A percentile compares a stretch with the other conserved stretches of the same genome.
phyloP scores from a whole-genome alignment of 2,888 invertebrate genomes.

The Mamestra brassicae region DNA sequence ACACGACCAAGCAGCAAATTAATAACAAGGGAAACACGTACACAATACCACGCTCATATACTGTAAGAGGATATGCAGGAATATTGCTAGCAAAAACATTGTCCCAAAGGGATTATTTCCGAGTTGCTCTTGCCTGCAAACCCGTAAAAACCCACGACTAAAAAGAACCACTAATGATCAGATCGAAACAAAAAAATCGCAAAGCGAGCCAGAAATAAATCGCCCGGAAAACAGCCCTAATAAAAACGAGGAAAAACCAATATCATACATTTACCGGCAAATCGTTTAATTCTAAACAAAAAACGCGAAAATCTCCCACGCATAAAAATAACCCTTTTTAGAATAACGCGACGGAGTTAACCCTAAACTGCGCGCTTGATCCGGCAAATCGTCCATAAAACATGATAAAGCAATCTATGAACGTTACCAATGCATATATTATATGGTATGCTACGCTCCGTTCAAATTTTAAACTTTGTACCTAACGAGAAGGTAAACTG shows the following conservation, averaged over 20 bases:
- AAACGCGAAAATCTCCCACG: slow-evolving; percentile 13
- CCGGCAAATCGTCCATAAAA: slow-evolving; percentile 64
- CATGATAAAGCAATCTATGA: slow-evolving; percentile 63
- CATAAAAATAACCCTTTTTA: slow-evolving; percentile 50
- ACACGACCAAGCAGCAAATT: slow-evolving; percentile 37
- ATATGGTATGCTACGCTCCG: slow-evolving; percentile 35
- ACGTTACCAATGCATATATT: slow-evolving; percentile 61
- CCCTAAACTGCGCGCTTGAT: slow-evolving; percentile 43
- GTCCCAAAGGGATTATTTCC: slow-evolving; percentile 22
- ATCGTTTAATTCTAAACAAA: slow-evolving; percentile 50
- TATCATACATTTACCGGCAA: slow-evolving; percentile 37
- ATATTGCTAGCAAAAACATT: slow-evolving; percentile 19
- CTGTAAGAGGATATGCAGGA: slow-evolving; percentile 10
- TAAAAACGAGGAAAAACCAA: slow-evolving; percentile 35
- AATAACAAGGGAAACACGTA: slow-evolving; percentile 47
- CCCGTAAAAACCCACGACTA: background rate
- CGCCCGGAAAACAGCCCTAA: slow-evolving; percentile 27
- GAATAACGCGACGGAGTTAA: slow-evolving; percentile 43
- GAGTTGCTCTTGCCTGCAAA: background rate
- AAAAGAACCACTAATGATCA: slow-evolving; percentile 5
- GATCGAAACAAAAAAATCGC: background rate
- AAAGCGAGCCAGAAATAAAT: slow-evolving; percentile 17
- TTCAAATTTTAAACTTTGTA: slow-evolving; percentile 54
- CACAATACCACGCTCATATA: slow-evolving; percentile 8
- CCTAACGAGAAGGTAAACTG: slow-evolving; percentile 38